Evolutionary conservation across 2,888 invertebrate genomes (phyloP), one percentile per base, ranked within the genome.

Genomic region (Cactoblastis cactorum): DNA sequence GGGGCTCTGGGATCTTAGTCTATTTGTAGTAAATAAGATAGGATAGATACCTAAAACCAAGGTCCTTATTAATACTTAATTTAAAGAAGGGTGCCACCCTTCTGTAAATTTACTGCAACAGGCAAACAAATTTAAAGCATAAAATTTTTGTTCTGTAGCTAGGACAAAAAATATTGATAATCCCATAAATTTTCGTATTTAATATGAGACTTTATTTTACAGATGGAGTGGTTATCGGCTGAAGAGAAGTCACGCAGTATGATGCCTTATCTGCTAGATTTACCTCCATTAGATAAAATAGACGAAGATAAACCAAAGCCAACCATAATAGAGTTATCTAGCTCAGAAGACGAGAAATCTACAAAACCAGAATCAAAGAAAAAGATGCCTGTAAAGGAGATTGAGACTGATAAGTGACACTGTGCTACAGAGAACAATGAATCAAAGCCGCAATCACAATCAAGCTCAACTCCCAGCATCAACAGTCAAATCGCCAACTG

Each of bases 191-290:
- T 22, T 22, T 45, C 2, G 17, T 14, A n/a, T 41, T 18, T 17
- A 6, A 22, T 22, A 22, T 37, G 19, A 39, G 9, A 32, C 52
- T 14, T 43, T 49, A n/a, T 24, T 41, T 56, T 58, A 22, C 67
- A 89, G 89, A 90, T 90, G 90, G 86, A 86, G 54, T 90, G 90
- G 90, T 57, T 90, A 41, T 90, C 90, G 0, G 62, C 72, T 0
- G 90, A 90, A 65, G 90, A 90, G 53, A 87, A 87, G 54, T 75
- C 83, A 1, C 73, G 83, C 24, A 86, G 82, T 57, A 90, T 90
- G 89, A 81, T 87, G 82, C 87, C 87, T 0, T 90, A 89, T 59
- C 75, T 90, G 1, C 57, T 87, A 34, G 74, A 87, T 34, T 65
- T 88, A 51, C 88, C 86, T 0, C 83, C 83, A 22, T 37, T 83